phyloP scores from a whole-genome alignment of 1,140 invertebrate genomes.

The Drosophila murphyi region DNA sequence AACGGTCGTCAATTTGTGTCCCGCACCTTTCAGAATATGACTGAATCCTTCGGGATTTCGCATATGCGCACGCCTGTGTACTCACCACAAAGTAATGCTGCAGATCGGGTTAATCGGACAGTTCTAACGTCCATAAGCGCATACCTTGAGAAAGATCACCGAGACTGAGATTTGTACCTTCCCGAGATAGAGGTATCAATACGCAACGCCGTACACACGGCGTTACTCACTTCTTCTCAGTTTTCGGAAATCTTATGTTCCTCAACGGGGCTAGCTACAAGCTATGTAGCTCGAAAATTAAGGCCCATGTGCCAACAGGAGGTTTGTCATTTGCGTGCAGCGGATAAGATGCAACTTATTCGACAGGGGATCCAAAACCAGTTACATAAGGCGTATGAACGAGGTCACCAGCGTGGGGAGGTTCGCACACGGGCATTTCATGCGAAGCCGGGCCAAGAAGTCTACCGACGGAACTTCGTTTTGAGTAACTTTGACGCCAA shows the following conservation, averaged over 20 bases:
- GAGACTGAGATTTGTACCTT: constrained; percentile 8
- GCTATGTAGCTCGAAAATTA: constrained; percentile 1
- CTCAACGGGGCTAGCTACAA: not conserved
- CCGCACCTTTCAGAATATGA: too few relatives aligned
- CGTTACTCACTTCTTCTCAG: constrained; percentile 5
- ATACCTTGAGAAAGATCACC: constrained; percentile 9
- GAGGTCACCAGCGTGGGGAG: not conserved
- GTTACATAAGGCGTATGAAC: not conserved
- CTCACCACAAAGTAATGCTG: not conserved
- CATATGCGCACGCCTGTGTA: too few relatives aligned
- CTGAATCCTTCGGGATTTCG: too few relatives aligned
- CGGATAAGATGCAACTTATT: not conserved
- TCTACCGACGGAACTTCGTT: not conserved
- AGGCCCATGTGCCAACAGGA: not conserved
- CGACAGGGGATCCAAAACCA: not conserved
- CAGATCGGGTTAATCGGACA: not conserved
- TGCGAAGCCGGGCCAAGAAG: not conserved
- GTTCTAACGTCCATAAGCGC: not conserved
- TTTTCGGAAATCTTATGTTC: constrained; percentile 13
- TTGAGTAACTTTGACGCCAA: not conserved
- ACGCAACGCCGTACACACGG: not conserved
- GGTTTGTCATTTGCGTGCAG: not conserved
- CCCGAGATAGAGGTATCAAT: constrained; percentile 13
- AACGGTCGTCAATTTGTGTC: too few relatives aligned
- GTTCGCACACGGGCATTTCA: not conserved